A percentile compares a stretch with the other conserved stretches of the same genome.
Conservation (phyloP, 2,113 vertebrate species). For the Oplegnathus fasciatus region DNA sequence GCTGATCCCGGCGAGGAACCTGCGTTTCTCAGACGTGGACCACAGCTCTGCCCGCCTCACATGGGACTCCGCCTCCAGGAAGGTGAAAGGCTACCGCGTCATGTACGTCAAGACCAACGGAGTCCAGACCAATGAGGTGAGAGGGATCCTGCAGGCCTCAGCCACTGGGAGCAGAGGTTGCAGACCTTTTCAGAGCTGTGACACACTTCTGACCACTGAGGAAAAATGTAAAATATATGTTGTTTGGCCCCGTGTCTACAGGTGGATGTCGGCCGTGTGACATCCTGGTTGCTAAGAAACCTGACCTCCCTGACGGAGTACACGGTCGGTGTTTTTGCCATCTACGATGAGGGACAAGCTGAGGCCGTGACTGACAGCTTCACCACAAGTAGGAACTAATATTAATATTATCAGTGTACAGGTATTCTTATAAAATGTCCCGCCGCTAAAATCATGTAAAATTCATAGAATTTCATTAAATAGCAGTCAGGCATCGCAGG, state of each 20-base stretch:
- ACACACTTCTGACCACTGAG: neutral
- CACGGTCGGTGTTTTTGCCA: conserved; percentile 90
- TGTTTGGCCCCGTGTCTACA: conserved; percentile 56
- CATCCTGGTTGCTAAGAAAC: conserved; percentile 86
- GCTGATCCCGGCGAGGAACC: conserved; percentile 88
- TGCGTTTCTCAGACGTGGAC: conserved; percentile 90
- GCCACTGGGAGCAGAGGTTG: neutral
- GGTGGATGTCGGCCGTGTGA: conserved; percentile 90
- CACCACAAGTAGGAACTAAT: conserved; percentile 86
- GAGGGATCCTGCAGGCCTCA: neutral
- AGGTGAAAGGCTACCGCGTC: conserved; percentile 89
- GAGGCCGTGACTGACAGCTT: conserved; percentile 91
- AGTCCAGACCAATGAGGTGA: conserved; percentile 92
- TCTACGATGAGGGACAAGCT: conserved; percentile 92
- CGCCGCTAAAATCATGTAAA: no score
- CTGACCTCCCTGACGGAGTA: conserved; percentile 92
- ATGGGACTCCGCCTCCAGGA: conserved; percentile 90
- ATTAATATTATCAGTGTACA: neutral
- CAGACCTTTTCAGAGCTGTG: neutral
- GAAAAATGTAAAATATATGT: neutral
- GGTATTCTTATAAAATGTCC: neutral
- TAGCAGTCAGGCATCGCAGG: neutral
- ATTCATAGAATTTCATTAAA: neutral
- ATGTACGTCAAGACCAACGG: conserved; percentile 91
- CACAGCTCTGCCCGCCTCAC: conserved; percentile 89